Evolutionary conservation across 2,113 vertebrate genomes (phyloP).

Genomic region (Amphiprion percula): DNA sequence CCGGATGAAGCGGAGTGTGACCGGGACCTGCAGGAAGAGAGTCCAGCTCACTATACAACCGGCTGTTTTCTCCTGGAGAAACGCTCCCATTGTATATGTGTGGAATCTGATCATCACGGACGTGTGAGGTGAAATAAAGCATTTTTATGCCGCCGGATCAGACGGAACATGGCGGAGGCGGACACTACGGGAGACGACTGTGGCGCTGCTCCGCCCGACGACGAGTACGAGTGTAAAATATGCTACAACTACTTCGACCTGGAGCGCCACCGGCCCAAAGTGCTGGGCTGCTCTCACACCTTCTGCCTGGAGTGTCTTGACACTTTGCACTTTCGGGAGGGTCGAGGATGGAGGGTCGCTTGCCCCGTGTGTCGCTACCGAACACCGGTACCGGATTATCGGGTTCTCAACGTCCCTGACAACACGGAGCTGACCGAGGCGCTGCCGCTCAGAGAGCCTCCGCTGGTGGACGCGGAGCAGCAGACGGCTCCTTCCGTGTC

Average conservation of each 20-base stretch:
- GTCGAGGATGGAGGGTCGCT: conserved; percentile 74
- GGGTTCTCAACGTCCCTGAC: conserved; percentile 82
- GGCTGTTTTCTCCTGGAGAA: neutral
- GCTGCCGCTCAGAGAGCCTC: conserved; percentile 59
- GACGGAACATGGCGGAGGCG: conserved; percentile 83
- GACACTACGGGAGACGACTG: neutral
- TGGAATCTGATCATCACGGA: neutral
- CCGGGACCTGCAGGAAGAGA: neutral
- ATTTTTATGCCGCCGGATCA: neutral
- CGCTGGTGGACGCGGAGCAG: conserved; percentile 50
- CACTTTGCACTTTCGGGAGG: conserved; percentile 79
- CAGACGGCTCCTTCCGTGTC: conserved; percentile 37
- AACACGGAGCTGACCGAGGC: conserved; percentile 82
- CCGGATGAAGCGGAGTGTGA: neutral
- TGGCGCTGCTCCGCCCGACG: conserved; percentile 37
- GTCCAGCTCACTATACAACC: neutral
- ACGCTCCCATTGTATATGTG: neutral
- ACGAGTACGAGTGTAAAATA: conserved; percentile 89
- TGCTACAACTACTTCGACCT: conserved; percentile 89
- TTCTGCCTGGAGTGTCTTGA: conserved; percentile 88
- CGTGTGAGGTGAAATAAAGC: neutral
- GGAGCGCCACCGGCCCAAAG: conserved; percentile 84
- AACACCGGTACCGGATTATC: conserved; percentile 85
- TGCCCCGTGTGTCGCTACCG: conserved; percentile 88
- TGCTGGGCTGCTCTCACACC: conserved; percentile 88